These are phyloP conservation scores for Spatula clypeata DNA, from an alignment of 2,797 vertebrate species.

Conservation along the genomic window DNA sequence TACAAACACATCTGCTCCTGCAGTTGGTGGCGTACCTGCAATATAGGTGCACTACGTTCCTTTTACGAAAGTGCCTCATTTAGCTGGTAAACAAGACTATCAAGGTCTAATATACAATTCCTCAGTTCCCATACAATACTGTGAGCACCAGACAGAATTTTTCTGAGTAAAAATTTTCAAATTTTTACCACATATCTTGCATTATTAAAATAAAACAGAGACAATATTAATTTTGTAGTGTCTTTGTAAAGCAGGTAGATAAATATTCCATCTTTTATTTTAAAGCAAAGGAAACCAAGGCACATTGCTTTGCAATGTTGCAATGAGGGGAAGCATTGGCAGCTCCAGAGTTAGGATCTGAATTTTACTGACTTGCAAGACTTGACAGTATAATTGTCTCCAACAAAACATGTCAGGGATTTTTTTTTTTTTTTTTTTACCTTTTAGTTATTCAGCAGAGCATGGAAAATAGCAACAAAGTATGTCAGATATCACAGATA, in stretches of 20 bases:
- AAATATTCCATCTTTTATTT: background rate
- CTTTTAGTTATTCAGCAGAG: background rate
- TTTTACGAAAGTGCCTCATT: background rate
- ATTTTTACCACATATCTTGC: background rate
- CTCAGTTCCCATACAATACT: fast-evolving
- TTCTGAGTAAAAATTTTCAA: background rate
- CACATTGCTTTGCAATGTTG: background rate
- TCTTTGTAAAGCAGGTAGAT: background rate
- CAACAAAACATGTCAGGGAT: background rate
- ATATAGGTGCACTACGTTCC: background rate
- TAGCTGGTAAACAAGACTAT: background rate
- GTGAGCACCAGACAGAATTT: background rate
- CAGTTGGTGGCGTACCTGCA: background rate
- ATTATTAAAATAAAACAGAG: background rate
- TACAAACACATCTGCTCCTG: background rate
- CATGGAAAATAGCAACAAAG: background rate
- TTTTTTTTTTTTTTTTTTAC: background rate
- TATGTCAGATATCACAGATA: background rate
- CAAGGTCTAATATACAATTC: background rate
- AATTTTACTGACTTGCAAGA: background rate
- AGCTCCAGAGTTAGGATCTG: background rate
- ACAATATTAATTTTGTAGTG: background rate
- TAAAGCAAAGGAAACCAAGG: background rate
- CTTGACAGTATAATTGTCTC: background rate
- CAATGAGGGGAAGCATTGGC: background rate